Conservation (phyloP, 2,113 vertebrate genomes). For the Sander vitreus region DNA sequence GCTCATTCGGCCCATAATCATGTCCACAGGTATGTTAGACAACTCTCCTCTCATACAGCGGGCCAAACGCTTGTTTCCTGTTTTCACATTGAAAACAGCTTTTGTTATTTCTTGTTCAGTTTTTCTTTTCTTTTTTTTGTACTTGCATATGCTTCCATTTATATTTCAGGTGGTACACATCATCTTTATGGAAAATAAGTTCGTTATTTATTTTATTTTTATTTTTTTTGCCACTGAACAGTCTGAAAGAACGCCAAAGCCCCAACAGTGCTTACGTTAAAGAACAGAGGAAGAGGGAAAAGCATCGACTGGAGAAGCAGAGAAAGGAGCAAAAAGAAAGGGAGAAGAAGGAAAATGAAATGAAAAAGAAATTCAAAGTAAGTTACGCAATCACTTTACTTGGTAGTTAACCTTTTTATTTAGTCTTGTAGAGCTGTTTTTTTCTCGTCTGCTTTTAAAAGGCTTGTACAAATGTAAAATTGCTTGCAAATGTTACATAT, state of each 20-base stretch:
- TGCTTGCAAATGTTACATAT: too few relatives aligned
- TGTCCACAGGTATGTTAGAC: constrained; percentile 47
- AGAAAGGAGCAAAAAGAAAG: constrained; percentile 84
- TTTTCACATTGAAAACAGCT: background rate
- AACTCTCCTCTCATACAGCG: background rate
- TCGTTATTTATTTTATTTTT: too few relatives aligned
- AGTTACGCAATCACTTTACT: constrained; percentile 13
- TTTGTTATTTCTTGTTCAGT: background rate
- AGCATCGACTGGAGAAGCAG: constrained; percentile 83
- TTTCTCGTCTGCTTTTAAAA: background rate
- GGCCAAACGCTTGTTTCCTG: background rate
- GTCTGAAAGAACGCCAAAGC: constrained; percentile 51
- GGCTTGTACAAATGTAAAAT: too few relatives aligned
- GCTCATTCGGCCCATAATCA: constrained; percentile 24
- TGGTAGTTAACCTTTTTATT: background rate
- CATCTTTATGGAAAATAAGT: background rate
- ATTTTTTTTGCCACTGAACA: background rate
- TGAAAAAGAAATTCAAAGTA: constrained; percentile 87
- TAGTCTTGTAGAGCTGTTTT: background rate
- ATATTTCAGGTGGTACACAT: background rate
- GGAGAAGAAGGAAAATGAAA: constrained; percentile 83
- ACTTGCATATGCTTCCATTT: background rate
- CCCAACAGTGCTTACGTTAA: constrained; percentile 72
- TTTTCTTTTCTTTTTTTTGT: background rate
- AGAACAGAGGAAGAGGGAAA: constrained; percentile 82